A percentile compares a stretch with the other conserved stretches of the same genome.
phyloP scores from a whole-genome alignment of 2,888 invertebrate genomes.

The Schizotus pectinicornis region DNA sequence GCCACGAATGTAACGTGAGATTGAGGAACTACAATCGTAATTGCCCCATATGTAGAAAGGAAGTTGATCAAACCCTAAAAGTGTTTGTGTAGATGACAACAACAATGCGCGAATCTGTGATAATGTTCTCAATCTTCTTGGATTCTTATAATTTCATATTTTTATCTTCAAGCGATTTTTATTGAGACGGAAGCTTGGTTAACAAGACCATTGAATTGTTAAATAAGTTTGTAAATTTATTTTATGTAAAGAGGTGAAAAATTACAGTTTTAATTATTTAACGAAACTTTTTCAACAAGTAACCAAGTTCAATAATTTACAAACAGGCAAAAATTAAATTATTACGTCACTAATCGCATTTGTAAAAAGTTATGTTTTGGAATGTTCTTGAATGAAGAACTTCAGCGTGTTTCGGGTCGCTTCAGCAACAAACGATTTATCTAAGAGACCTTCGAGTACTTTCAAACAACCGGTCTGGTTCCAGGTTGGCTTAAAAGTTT shows the following conservation, averaged over 20 bases:
- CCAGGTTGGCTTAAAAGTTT: slow-evolving; percentile 67
- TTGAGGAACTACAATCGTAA: slow-evolving; percentile 58
- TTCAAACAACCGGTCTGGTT: slow-evolving; percentile 67
- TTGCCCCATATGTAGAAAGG: slow-evolving; percentile 63
- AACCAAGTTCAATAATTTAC: slow-evolving; percentile 35
- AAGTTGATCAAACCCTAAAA: slow-evolving; percentile 64
- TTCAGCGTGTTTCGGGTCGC: slow-evolving; percentile 61
- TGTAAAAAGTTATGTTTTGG: slow-evolving; percentile 2
- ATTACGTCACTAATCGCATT: slow-evolving; percentile 2
- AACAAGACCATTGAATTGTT: neutral
- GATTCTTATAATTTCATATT: too few relatives aligned
- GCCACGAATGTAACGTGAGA: slow-evolving; percentile 59
- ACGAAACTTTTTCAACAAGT: slow-evolving; percentile 38
- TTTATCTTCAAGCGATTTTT: too few relatives aligned
- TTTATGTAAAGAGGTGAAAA: slow-evolving; percentile 1
- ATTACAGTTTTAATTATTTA: slow-evolving; percentile 22
- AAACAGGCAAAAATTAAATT: slow-evolving; percentile 29
- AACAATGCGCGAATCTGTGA: slow-evolving; percentile 60
- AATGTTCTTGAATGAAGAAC: slow-evolving; percentile 56
- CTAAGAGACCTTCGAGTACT: slow-evolving; percentile 62
- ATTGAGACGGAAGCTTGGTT: too few relatives aligned
- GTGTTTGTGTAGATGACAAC: slow-evolving; percentile 62
- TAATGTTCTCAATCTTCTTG: neutral
- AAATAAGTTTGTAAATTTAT: neutral
- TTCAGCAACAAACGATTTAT: slow-evolving; percentile 62